Percentiles rank a stretch among this genome's conserved stretches.
These are phyloP conservation scores for Ernsta delagoae DNA, from an alignment of 2,888 invertebrate species.

Conservation along the genomic window DNA sequence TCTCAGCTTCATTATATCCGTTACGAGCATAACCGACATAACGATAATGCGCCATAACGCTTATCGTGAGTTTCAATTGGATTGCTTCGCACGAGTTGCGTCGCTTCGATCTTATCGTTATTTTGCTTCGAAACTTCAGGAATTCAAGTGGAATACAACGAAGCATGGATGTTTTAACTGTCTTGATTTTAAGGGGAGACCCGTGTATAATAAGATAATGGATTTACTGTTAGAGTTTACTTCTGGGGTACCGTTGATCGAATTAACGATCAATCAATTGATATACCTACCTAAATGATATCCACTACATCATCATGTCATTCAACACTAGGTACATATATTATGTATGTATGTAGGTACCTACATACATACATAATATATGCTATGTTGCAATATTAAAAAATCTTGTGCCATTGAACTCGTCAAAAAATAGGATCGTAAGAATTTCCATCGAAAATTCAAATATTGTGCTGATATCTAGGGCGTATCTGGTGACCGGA, in stretches of 20 bases:
- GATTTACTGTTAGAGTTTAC: too few species aligned
- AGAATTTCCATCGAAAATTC: slow-evolving; percentile 34
- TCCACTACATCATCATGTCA: too few species aligned
- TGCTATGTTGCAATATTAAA: not conserved
- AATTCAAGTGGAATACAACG: slow-evolving; percentile 12
- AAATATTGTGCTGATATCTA: slow-evolving; percentile 30
- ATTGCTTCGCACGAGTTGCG: slow-evolving; percentile 35
- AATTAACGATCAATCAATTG: too few species aligned
- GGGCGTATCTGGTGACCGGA: slow-evolving; percentile 31
- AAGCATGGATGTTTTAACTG: not conserved
- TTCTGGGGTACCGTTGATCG: too few species aligned
- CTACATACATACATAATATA: too few species aligned
- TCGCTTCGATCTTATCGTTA: slow-evolving; percentile 25
- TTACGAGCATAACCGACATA: slow-evolving; percentile 26
- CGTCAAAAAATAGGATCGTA: not conserved
- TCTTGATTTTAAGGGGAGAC: too few species aligned
- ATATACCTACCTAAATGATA: too few species aligned
- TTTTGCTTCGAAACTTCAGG: slow-evolving; percentile 23
- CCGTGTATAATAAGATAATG: too few species aligned
- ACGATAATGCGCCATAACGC: slow-evolving; percentile 28
- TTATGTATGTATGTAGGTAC: too few species aligned
- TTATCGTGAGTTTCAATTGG: slow-evolving; percentile 37
- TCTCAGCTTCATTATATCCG: slow-evolving; percentile 17
- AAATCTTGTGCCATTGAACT: not conserved
- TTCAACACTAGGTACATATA: too few species aligned